Conservation (phyloP, 2,888 invertebrate species). For the Cephus nigrinus region DNA sequence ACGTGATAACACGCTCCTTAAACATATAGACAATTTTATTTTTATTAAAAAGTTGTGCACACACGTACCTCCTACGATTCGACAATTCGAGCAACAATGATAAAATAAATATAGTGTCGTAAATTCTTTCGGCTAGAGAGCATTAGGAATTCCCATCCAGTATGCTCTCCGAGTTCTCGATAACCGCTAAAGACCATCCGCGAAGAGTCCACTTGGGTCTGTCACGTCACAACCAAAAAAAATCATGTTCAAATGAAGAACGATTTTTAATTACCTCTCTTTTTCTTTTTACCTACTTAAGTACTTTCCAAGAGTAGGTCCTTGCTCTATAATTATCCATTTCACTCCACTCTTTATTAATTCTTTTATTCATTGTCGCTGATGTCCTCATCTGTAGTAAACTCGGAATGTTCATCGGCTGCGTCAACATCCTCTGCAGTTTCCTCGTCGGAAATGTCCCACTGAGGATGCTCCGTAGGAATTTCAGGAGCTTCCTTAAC, state of each 20-base stretch:
- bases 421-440: conserved; percentile 77
- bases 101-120: conserved; percentile 63
- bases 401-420: conserved; percentile 73
- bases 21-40: conserved; percentile 54
- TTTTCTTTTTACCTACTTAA: background rate
- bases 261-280: conserved; percentile 22
- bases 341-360: background rate
- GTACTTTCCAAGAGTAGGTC: background rate
- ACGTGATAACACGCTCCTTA: conserved; percentile 19
- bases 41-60: conserved; percentile 60
- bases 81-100: conserved; percentile 61
- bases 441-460: conserved; percentile 96
- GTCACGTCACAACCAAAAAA: conserved; percentile 28
- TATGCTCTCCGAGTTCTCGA: background rate
- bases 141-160: background rate
- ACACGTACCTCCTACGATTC: conserved; percentile 53
- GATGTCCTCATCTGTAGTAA: conserved; percentile 76
- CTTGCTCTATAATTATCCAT: background rate
- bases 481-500: conserved; percentile 95
- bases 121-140: conserved; percentile 32
- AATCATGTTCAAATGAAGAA: conserved; percentile 37
- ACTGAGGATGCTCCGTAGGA: conserved; percentile 95
- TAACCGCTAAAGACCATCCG: background rate
- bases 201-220: conserved; percentile 15
- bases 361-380: conserved; percentile 68